A percentile compares a stretch with the other conserved stretches of the same genome.
Evolutionary conservation across 1,140 invertebrate genomes (phyloP).

Genomic region (Maniola jurtina): DNA sequence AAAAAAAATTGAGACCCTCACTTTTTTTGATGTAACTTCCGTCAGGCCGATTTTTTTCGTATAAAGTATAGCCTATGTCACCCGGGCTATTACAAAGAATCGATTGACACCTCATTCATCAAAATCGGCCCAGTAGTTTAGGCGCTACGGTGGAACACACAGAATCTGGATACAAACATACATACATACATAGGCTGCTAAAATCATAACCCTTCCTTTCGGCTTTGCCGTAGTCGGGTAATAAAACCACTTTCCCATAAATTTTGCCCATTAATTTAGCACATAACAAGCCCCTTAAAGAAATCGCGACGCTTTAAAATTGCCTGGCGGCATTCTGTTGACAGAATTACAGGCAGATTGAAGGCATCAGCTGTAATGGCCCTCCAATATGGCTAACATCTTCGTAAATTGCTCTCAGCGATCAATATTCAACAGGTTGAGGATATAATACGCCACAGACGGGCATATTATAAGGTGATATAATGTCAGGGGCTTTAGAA

Average conservation of each 20-base stretch:
- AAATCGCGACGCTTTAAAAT: not conserved
- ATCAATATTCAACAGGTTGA: slow-evolving; percentile 19
- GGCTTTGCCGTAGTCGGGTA: too few relatives aligned
- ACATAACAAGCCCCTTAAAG: not conserved
- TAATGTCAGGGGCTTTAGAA: not conserved
- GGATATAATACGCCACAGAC: slow-evolving; percentile 3
- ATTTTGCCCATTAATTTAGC: not conserved
- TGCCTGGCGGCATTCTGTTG: not conserved
- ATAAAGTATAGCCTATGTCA: too few relatives aligned
- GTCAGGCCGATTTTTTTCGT: too few relatives aligned
- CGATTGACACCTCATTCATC: too few relatives aligned
- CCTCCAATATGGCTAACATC: slow-evolving; percentile 18
- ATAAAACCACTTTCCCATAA: not conserved
- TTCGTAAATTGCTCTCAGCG: slow-evolving; percentile 15
- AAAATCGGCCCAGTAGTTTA: too few relatives aligned
- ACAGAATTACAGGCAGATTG: slow-evolving; percentile 17
- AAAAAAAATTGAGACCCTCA: too few relatives aligned
- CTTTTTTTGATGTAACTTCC: too few relatives aligned
- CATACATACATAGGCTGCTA: too few relatives aligned
- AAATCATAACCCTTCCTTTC: too few relatives aligned
- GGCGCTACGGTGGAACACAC: too few relatives aligned
- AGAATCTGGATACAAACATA: too few relatives aligned
- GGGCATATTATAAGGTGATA: slow-evolving; percentile 1
- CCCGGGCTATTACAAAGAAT: too few relatives aligned
- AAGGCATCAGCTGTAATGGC: slow-evolving; percentile 12